These are phyloP conservation scores for Spinus pinus DNA, from an alignment of 2,797 vertebrate species.

Conservation along the genomic window DNA sequence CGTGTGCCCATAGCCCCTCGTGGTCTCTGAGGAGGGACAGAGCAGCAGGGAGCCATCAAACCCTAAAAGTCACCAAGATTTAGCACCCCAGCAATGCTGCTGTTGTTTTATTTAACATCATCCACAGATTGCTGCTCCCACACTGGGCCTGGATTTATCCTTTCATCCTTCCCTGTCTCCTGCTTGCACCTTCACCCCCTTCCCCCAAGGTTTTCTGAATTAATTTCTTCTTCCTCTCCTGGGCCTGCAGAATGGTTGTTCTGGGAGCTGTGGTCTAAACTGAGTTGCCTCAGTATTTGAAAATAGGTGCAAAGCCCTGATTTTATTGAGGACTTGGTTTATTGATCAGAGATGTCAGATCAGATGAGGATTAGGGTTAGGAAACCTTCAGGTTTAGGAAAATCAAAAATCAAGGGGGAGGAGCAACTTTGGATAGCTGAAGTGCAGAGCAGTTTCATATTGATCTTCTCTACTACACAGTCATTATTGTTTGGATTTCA, in stretches of 20 bases:
- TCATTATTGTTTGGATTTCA: background rate
- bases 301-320: background rate
- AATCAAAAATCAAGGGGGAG: background rate
- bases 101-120: background rate
- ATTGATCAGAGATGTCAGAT: background rate
- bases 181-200: rapidly evolving
- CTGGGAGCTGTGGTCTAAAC: background rate
- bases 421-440: background rate
- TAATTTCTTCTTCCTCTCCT: background rate
- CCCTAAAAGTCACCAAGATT: rapidly evolving
- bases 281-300: background rate
- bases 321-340: background rate
- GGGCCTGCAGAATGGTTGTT: background rate
- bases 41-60: rapidly evolving
- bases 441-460: background rate
- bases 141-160: background rate
- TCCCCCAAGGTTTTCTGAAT: background rate
- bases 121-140: background rate
- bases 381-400: background rate
- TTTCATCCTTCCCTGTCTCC: no score
- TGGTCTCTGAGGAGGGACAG: background rate
- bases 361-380: background rate
- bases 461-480: background rate
- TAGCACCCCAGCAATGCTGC: background rate
- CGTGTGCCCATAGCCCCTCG: rapidly evolving